Evolutionary conservation across 2,113 vertebrate genomes (phyloP).

Genomic region (Mirza zaza): DNA sequence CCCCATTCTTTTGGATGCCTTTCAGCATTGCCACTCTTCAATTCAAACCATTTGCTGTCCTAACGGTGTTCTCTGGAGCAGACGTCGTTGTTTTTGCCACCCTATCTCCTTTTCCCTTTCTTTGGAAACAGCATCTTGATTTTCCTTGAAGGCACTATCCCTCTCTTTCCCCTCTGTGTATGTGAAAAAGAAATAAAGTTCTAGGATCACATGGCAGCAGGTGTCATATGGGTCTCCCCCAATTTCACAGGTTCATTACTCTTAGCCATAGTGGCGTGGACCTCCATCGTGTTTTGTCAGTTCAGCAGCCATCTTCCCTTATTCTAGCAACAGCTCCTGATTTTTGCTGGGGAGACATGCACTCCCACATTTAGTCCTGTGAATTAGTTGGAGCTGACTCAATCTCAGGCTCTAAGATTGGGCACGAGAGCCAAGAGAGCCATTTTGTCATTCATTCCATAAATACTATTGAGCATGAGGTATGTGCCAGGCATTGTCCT

Average conservation of each 20-base stretch:
- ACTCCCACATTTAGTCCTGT: not conserved
- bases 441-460: not conserved
- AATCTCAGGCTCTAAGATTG: not conserved
- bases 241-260: not conserved
- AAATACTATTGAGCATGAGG: not conserved
- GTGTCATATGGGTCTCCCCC: accelerated
- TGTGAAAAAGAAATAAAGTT: not conserved
- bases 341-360: not conserved
- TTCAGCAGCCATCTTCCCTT: not conserved
- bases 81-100: not conserved
- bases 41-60: not conserved
- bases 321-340: not conserved
- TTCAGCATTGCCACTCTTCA: not conserved
- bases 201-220: not conserved
- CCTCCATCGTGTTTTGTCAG: not conserved
- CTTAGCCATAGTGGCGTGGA: not conserved
- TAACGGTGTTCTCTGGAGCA: not conserved
- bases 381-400: not conserved
- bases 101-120: not conserved
- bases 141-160: not conserved
- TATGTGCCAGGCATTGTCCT: not conserved
- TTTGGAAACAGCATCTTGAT: not conserved
- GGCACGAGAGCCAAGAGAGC: not conserved
- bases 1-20: not conserved
- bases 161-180: not conserved